Evolutionary conservation across 2,797 vertebrate genomes (phyloP), one percentile per base, ranked within the genome.

Genomic region (Rhinichthys osculus): DNA sequence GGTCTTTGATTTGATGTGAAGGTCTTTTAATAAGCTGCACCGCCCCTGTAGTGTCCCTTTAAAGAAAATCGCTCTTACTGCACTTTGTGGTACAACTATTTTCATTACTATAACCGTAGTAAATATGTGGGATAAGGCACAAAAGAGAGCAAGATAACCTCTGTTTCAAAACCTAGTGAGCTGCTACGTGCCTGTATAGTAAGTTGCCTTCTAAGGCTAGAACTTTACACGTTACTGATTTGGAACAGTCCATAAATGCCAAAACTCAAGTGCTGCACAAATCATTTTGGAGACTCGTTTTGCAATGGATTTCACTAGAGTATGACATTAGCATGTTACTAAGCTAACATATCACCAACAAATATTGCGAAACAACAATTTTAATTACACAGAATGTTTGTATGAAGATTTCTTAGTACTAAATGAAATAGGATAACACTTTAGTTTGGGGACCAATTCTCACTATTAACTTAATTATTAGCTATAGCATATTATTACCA

Each of bases 1-100:
- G 14, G 23, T 4, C 47, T 81, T 70, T 81, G 14, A 71, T 27
- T 3, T 30, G 47, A 70, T 70, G 78, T 66, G 38, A 79, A 79
- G 16, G 17, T 66, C 17, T 79, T 42, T 47, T 19, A 42, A 40
- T 70, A n/a, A 42, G 40, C 40, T 44, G 13, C 9, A n/a, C 70
- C 23, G 6, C 38, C 70, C 13, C 5, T 72, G 40, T 11, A 44
- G 59, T 47, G 78, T 42, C 54, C 33, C 52, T 77, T 77, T 13
- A 77, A 77, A 77, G 33, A 77, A 35, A 77, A 14, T 21, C 17
- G 2, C 44, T 74, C 27, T 74, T 64, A 57, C 64, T 87, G 50
- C 7, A 47, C 77, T 67, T 77, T 38, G 59, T 72, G 35, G 47
- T 67, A 57, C 74, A 85, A 66, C 59, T 33, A 64, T 79, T 79